phyloP scores from a whole-genome alignment of 2,113 vertebrate species.

The Todiramphus chloris region DNA sequence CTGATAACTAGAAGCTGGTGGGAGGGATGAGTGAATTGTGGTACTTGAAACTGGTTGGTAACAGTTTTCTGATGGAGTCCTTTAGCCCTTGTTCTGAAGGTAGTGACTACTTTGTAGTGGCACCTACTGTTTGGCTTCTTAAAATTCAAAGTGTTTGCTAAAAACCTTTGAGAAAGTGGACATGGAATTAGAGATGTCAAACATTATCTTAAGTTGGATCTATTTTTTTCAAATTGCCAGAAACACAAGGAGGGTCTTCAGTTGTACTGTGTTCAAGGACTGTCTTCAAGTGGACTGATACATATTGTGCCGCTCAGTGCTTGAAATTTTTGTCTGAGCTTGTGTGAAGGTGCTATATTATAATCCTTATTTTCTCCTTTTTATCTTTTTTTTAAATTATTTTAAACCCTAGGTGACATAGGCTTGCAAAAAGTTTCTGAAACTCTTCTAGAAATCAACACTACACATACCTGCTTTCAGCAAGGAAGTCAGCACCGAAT shows the following conservation, averaged over 20 bases:
- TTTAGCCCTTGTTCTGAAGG: background rate
- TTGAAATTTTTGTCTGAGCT: background rate
- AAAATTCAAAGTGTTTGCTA: background rate
- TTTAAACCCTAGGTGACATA: constrained; percentile 78
- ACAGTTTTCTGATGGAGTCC: background rate
- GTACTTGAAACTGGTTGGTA: background rate
- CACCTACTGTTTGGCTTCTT: background rate
- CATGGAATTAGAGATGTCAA: background rate
- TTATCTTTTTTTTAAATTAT: background rate
- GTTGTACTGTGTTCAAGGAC: background rate
- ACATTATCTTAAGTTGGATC: background rate
- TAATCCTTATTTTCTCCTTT: accelerated
- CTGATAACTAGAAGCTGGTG: background rate
- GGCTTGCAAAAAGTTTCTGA: constrained; percentile 58
- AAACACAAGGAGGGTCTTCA: background rate
- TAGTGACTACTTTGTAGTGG: background rate
- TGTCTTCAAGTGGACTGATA: background rate
- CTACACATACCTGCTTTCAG: constrained; percentile 60
- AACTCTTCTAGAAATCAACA: constrained; percentile 82
- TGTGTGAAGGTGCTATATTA: background rate
- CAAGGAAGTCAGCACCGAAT: constrained; percentile 54
- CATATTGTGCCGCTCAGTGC: background rate
- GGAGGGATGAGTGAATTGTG: background rate
- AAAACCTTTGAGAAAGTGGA: background rate
- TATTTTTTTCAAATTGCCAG: background rate